Evolutionary conservation across 2,888 invertebrate genomes (phyloP).

Genomic region (Pimpla rufipes): DNA sequence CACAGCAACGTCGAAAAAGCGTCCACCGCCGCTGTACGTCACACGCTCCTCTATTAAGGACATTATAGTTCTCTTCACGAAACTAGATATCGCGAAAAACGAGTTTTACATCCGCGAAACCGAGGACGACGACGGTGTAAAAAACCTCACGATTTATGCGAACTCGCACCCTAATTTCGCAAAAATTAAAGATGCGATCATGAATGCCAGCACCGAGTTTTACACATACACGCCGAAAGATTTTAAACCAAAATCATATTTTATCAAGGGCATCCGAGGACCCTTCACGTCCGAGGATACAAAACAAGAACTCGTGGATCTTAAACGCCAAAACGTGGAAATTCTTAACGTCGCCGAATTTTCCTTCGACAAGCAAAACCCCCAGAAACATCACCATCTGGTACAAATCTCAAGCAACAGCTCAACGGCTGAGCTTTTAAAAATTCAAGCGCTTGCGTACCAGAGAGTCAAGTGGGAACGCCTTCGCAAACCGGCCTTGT

Average conservation of each 20-base stretch:
- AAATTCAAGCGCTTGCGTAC: background rate
- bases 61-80: background rate
- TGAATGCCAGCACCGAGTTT: slow-evolving; percentile 15
- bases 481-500: slow-evolving; percentile 8
- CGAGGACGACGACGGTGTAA: background rate
- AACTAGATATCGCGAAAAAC: background rate
- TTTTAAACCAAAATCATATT: background rate
- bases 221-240: slow-evolving; percentile 37
- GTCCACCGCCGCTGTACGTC: background rate
- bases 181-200: slow-evolving; percentile 8
- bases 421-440: slow-evolving; percentile 3
- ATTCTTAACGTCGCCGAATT: slow-evolving; percentile 24
- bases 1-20: background rate
- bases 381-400: slow-evolving; percentile 4
- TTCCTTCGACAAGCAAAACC: background rate
- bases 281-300: background rate
- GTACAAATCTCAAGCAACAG: slow-evolving; percentile 30
- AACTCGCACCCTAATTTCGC: background rate
- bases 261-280: slow-evolving; percentile 5
- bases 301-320: background rate
- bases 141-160: background rate
- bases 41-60: background rate
- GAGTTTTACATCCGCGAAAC: background rate
- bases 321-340: slow-evolving; percentile 2
- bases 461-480: slow-evolving; percentile 47